phyloP scores from a whole-genome alignment of 2,888 invertebrate genomes.

The Dolomedes plantarius region DNA sequence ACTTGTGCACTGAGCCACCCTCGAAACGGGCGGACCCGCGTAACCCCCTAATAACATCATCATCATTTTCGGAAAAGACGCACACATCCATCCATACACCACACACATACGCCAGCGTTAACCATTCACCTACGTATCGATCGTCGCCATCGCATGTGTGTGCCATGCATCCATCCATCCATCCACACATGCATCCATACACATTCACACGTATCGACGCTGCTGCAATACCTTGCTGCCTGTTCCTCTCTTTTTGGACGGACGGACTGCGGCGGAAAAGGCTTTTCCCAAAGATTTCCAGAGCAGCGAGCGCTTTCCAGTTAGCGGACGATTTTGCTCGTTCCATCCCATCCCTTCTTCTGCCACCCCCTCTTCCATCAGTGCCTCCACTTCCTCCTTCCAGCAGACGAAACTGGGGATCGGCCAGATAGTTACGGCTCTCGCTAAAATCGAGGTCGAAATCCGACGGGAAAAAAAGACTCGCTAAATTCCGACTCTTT shows the following conservation, averaged over 20 bases:
- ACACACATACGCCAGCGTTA: slow-evolving; percentile 34
- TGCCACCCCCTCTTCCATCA: slow-evolving; percentile 44
- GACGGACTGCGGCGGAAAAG: slow-evolving; percentile 61
- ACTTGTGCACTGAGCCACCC: slow-evolving; percentile 3
- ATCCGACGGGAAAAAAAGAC: background rate
- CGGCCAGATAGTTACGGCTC: slow-evolving; percentile 20
- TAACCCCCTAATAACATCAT: slow-evolving; percentile 58
- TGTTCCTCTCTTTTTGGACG: slow-evolving; percentile 20
- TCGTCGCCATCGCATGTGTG: slow-evolving; percentile 38
- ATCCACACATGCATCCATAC: slow-evolving; percentile 37
- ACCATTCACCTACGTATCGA: slow-evolving; percentile 52
- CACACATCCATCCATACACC: slow-evolving; percentile 32
- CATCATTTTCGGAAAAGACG: slow-evolving; percentile 54
- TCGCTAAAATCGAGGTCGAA: background rate
- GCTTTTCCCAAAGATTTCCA: slow-evolving; percentile 59
- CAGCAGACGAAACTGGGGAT: slow-evolving; percentile 50
- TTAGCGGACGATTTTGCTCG: slow-evolving; percentile 67
- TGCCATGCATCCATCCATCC: slow-evolving; percentile 29
- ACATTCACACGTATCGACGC: slow-evolving; percentile 27
- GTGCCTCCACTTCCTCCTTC: slow-evolving; percentile 68
- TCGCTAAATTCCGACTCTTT: no score
- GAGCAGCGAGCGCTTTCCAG: slow-evolving; percentile 45
- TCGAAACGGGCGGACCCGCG: slow-evolving; percentile 17
- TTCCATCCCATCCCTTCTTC: slow-evolving; percentile 15
- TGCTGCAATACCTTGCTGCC: slow-evolving; percentile 51